Evolutionary conservation across 2,888 invertebrate species (phyloP).

Genomic region (Drosophila gaucha): DNA sequence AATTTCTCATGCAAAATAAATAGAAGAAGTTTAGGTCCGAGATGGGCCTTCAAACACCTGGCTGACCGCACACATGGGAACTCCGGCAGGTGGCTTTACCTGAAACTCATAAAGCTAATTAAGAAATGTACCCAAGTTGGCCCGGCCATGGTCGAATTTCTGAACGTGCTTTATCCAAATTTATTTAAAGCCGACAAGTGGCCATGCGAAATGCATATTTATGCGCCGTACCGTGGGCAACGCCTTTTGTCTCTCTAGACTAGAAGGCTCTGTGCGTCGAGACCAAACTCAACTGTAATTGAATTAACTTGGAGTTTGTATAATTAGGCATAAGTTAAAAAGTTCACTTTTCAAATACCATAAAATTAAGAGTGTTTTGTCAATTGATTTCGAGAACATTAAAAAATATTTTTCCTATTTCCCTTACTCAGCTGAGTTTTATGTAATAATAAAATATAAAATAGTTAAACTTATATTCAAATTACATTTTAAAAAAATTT

Average conservation of each 20-base stretch:
- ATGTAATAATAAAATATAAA: too few relatives aligned
- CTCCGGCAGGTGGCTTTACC: slow-evolving; percentile 59
- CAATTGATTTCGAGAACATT: background rate
- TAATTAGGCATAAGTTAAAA: slow-evolving; percentile 44
- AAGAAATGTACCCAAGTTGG: slow-evolving; percentile 75
- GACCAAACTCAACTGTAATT: slow-evolving; percentile 44
- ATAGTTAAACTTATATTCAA: too few relatives aligned
- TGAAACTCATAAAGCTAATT: slow-evolving; percentile 80
- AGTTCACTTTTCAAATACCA: slow-evolving; percentile 11
- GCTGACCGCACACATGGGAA: slow-evolving; percentile 78
- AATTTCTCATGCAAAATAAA: slow-evolving; percentile 29
- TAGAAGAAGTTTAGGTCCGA: slow-evolving; percentile 33
- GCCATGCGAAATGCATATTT: slow-evolving; percentile 59
- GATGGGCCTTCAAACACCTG: slow-evolving; percentile 55
- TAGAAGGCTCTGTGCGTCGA: slow-evolving; percentile 2
- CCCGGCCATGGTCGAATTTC: slow-evolving; percentile 20
- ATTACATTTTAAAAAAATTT: too few relatives aligned
- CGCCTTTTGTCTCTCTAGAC: slow-evolving; percentile 7
- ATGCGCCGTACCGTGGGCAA: slow-evolving; percentile 39
- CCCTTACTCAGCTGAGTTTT: too few relatives aligned
- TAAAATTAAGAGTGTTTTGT: slow-evolving; percentile 6
- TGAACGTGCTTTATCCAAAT: slow-evolving; percentile 8
- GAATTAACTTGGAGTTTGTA: slow-evolving; percentile 54
- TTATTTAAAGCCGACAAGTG: slow-evolving; percentile 65
- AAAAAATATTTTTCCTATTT: background rate